Evolutionary conservation across 2,888 invertebrate genomes (phyloP).

Genomic region (Blera fallax): DNA sequence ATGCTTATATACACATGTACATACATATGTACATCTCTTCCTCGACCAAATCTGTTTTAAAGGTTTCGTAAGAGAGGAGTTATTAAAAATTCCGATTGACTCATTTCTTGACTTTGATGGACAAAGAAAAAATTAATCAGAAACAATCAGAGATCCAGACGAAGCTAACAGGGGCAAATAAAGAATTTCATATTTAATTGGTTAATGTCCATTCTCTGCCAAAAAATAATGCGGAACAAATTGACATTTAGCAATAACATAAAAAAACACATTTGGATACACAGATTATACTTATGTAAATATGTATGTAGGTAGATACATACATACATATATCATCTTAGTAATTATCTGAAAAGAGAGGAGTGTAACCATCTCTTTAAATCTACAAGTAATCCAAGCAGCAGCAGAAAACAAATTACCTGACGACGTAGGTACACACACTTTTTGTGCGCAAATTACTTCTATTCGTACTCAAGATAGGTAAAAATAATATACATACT

Average conservation of each 20-base stretch:
- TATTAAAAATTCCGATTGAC: background rate
- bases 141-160: background rate
- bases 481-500: background rate
- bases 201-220: background rate
- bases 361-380: slow-evolving; percentile 26
- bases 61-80: too few species aligned
- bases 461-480: slow-evolving; percentile 4
- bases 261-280: background rate
- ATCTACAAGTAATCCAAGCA: slow-evolving; percentile 38
- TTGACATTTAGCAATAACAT: background rate
- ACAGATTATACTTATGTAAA: background rate
- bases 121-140: background rate
- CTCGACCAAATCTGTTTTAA: too few species aligned
- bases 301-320: background rate
- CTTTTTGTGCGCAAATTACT: slow-evolving; percentile 22
- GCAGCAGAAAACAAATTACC: slow-evolving; percentile 47
- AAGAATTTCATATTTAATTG: background rate
- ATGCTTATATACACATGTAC: too few species aligned
- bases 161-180: background rate
- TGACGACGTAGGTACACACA: slow-evolving; percentile 31
- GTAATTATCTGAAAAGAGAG: slow-evolving; percentile 26
- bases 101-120: background rate
- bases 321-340: slow-evolving; percentile 14
- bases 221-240: background rate
- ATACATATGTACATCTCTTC: too few species aligned